Evolutionary conservation across 2,797 vertebrate species (phyloP), one percentile per base, ranked within the genome.

Genomic region (Apodemus agrarius): DNA sequence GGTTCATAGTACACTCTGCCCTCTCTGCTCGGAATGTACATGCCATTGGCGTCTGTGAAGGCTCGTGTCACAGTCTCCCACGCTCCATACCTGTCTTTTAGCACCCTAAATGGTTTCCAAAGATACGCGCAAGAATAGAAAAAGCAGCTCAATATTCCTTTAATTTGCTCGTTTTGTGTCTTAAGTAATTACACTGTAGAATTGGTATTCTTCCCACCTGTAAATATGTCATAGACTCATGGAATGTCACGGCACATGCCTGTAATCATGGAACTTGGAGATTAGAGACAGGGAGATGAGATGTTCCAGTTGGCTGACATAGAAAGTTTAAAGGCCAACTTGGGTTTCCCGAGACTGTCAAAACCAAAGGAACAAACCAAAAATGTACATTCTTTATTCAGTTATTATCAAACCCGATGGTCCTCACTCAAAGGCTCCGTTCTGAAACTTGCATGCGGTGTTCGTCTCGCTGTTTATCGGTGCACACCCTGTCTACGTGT

Each of bases 171-270:
- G 75, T 75, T 76, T 89, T 19, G 21, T 52, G 2, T 54, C 4
- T 43, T 87, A 57, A 37, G n/a, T 54, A 54, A 75, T 17, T 34
- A 43, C 26, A 61, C 54, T 4, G 13, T 13, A 40, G 49, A 88
- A 11, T 29, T 74, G 49, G 6, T 10, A 11, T 17, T 72, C 29
- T 72, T 67, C 16, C 16, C 24, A 31, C 16, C 54, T 88, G 52
- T 74, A 57, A 57, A 67, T 37, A 54, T 54, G 24, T 11, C 85
- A 40, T 19, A 87, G 9, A 57, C n/a, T 37, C 49, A 57, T 7
- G 3, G 16, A n/a, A 19, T 40, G 1, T 74, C 2, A 24, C 29
- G n/a, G 34, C 4, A 0, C 14, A 4, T 22, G n/a, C 9, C 49
- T 13, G 2, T 76, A 61, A 61, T 16, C 19, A 1, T 14, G 31